Evolutionary conservation across 2,113 vertebrate genomes (phyloP).

Genomic region (Phrynocephalus versicolor): DNA sequence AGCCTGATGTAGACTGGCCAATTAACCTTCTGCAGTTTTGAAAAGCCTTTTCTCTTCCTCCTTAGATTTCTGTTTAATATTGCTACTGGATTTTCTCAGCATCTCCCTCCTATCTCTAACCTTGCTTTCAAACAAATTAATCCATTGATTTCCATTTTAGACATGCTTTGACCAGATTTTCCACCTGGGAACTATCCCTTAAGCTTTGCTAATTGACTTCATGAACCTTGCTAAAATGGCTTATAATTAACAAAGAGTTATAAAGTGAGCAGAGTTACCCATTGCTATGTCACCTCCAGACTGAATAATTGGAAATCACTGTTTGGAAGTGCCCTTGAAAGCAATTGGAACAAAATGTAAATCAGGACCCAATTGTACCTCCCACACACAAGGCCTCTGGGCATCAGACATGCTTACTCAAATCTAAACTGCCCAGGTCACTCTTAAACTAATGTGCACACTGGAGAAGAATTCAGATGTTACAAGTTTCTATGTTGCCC

Average conservation of each 20-base stretch:
- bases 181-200: neutral
- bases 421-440: neutral
- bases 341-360: neutral
- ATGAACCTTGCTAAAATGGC: fast-evolving
- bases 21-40: neutral
- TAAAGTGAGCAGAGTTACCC: neutral
- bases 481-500: neutral
- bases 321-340: conserved; percentile 11
- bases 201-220: conserved; percentile 2
- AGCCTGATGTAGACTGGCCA: neutral
- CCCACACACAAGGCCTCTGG: neutral
- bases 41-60: neutral
- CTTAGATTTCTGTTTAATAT: neutral
- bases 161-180: conserved; percentile 27
- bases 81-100: neutral
- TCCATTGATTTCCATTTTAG: neutral
- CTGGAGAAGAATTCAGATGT: neutral
- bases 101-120: neutral
- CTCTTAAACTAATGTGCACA: neutral
- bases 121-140: neutral
- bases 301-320: neutral
- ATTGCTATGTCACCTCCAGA: neutral
- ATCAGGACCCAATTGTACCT: neutral
- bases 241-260: neutral
- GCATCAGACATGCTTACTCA: neutral